phyloP scores from a whole-genome alignment of 2,888 invertebrate genomes.

The Yponomeuta plumbellus region DNA sequence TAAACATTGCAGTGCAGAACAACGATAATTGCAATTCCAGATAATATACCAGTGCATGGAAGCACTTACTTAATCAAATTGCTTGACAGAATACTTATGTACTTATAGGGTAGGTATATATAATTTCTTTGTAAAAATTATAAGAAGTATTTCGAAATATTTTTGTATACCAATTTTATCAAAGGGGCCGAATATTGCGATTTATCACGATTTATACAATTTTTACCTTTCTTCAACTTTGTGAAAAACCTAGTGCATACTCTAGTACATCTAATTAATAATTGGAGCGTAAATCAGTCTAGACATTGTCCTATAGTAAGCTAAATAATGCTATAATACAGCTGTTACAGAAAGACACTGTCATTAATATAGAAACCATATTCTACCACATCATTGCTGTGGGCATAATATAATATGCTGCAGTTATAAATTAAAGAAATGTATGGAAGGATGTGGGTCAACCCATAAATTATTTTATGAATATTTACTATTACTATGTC shows the following conservation, averaged over 20 bases:
- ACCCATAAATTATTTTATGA: too few species aligned
- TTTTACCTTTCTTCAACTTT: conserved; percentile 31
- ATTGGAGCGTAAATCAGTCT: conserved; percentile 71
- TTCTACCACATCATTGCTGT: neutral
- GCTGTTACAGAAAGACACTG: too few species aligned
- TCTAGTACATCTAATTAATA: conserved; percentile 45
- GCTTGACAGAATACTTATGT: neutral
- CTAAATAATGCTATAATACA: conserved; percentile 24
- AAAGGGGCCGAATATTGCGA: conserved; percentile 55
- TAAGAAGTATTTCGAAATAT: conserved; percentile 21
- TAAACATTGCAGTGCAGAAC: conserved; percentile 3
- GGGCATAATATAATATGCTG: too few species aligned
- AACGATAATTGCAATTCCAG: neutral
- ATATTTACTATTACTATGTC: too few species aligned
- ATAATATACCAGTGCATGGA: neutral
- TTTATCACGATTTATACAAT: conserved; percentile 44
- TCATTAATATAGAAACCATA: neutral
- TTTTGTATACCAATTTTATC: conserved; percentile 49
- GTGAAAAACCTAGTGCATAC: conserved; percentile 59
- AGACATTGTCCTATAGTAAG: conserved; percentile 63
- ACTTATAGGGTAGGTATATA: neutral
- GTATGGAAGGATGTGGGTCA: too few species aligned
- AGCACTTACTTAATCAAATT: neutral
- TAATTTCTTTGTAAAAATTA: conserved; percentile 6
- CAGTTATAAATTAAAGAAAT: too few species aligned